Percentiles rank a stretch among this genome's conserved stretches.
These are phyloP conservation scores for Portunus trituberculatus DNA, from an alignment of 1,140 invertebrate genomes.

Conservation along the genomic window DNA sequence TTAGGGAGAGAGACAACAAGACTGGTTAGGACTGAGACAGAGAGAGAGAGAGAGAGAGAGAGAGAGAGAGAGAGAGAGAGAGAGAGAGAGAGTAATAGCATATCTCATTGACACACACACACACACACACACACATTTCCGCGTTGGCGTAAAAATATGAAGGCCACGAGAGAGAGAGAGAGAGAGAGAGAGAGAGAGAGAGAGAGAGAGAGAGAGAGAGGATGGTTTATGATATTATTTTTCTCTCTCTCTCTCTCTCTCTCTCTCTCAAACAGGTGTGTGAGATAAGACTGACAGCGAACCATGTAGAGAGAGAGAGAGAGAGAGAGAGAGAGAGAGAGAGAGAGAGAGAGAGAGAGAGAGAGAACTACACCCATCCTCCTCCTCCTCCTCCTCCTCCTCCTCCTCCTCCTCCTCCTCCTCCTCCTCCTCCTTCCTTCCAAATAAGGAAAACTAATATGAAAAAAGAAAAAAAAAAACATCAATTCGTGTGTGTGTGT, in stretches of 20 bases:
- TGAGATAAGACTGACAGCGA: neutral
- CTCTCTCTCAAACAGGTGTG: neutral
- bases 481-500: too few relatives aligned
- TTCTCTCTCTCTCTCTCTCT: conserved; percentile 43
- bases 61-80: neutral
- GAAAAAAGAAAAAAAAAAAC: too few relatives aligned
- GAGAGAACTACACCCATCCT: neutral
- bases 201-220: neutral
- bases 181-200: conserved; percentile 29
- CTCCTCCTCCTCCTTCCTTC: too few relatives aligned
- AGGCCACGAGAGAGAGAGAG: neutral
- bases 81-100: too few relatives aligned
- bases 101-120: too few relatives aligned
- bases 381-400: neutral
- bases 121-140: too few relatives aligned
- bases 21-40: neutral
- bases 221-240: neutral
- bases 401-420: neutral
- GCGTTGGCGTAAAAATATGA: neutral
- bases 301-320: neutral
- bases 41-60: neutral
- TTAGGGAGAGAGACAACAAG: too few relatives aligned
- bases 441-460: too few relatives aligned
- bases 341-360: conserved; percentile 29
- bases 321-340: neutral